Percentiles rank a stretch among this genome's conserved stretches.
Conservation (phyloP, 2,888 invertebrate genomes). For the Teleiodes luculella region DNA sequence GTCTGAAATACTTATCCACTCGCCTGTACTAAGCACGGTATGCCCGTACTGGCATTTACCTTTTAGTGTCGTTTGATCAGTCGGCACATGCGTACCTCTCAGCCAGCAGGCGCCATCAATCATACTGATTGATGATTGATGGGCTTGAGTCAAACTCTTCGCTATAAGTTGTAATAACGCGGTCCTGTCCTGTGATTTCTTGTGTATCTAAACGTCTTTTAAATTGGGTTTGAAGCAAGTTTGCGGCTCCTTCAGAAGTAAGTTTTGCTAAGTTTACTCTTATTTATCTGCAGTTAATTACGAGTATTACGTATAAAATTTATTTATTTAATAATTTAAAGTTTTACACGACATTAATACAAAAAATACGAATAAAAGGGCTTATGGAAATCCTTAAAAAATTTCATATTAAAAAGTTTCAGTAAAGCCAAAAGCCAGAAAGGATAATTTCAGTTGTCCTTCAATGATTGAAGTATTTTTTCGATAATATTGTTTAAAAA, state of each 20-base stretch:
- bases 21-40: background rate
- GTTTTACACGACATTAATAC: too few relatives aligned
- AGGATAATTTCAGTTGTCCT: too few relatives aligned
- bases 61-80: background rate
- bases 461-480: too few relatives aligned
- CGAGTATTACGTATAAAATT: too few relatives aligned
- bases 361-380: too few relatives aligned
- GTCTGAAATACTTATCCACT: background rate
- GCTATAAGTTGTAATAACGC: background rate
- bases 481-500: too few relatives aligned
- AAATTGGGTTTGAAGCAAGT: background rate
- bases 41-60: background rate
- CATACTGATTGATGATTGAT: slow-evolving; percentile 62
- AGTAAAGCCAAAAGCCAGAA: too few relatives aligned
- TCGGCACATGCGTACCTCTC: background rate
- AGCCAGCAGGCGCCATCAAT: slow-evolving; percentile 39
- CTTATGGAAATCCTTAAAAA: too few relatives aligned
- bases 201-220: background rate
- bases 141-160: background rate
- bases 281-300: too few relatives aligned
- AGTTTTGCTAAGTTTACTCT: background rate
- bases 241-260: background rate
- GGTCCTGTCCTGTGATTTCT: background rate
- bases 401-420: too few relatives aligned
- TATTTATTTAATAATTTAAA: too few relatives aligned